Base-by-base conservation (phyloP, 2,888 invertebrate genomes). In the Lycocerus yunnanus region DNA sequence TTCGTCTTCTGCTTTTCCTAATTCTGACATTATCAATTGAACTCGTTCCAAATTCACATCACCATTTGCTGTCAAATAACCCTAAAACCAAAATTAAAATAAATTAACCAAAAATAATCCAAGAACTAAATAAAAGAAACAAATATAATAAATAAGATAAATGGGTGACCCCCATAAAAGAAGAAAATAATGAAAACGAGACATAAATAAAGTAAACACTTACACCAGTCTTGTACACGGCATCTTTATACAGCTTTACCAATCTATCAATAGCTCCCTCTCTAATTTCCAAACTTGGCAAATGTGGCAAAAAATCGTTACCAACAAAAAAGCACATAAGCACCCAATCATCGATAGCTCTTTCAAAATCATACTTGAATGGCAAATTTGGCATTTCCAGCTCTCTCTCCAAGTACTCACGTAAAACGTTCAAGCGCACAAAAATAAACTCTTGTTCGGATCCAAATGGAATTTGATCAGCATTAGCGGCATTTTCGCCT, bases 251-350 rank as follows among this genome's bases (percentile, higher is more conserved):
- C 75, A 99, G 88, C 80, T 90, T 93, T 6, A 99, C 94, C 15
- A 99, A 90, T 70, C 98, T 89, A 87, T 99, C 99, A 66, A 99
- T 98, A 0, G 99, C 98, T 0, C 95, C 95, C 88, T 99, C 98
- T 66, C 98, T 90, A 84, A 99, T 99, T 90, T 99, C 99, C 81
- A 99, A 88, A 68, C 98, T 98, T 4, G 99, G 99, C 79, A 99
- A 89, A 89, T 99, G 99, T 0, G 99, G 99, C 82, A 99, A 87
- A 86, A 99, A 99, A 88, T 99, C 99, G 85, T 99, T 99, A 66
- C 99, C 99, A 69, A 99, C 98, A 88, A 99, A 99, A 89, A 99
- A 99, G 85, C 99, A 99, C 97, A 99, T 98, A 84, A 93, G 93
- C 5, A 94, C 99, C 99, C 99, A 99, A 88, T 99, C 99, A 85